Percentiles rank a stretch among this genome's conserved stretches.
These are phyloP conservation scores for Latrodectus geometricus DNA, from an alignment of 1,140 invertebrate species.

Conservation along the genomic window DNA sequence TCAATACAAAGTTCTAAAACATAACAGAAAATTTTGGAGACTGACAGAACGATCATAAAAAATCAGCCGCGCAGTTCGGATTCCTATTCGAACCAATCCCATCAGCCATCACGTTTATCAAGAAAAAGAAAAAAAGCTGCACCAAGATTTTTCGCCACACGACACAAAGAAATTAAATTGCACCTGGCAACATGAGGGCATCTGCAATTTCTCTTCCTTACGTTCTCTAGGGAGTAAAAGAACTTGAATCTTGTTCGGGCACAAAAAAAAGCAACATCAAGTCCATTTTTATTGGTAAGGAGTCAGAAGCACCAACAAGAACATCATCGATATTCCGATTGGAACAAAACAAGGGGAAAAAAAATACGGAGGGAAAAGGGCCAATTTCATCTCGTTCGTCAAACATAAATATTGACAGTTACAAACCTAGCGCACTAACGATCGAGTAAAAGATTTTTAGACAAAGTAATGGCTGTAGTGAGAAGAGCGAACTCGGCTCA, in stretches of 20 bases:
- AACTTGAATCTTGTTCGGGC: background rate
- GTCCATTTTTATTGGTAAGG: conserved; percentile 21
- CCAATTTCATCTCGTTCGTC: conserved; percentile 6
- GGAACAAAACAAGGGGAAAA: background rate
- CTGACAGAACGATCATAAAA: background rate
- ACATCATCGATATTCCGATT: conserved; percentile 39
- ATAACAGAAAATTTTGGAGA: background rate
- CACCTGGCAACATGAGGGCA: conserved; percentile 13
- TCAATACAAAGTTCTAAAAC: background rate
- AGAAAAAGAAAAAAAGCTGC: background rate
- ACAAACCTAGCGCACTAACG: background rate
- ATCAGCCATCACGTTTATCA: conserved; percentile 23
- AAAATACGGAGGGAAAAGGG: background rate
- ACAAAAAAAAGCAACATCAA: background rate
- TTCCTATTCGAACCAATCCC: conserved; percentile 6
- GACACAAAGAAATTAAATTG: conserved; percentile 45
- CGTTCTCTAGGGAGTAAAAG: background rate
- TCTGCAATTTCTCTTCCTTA: background rate
- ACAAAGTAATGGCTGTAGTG: background rate
- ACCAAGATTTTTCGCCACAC: background rate
- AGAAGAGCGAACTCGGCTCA: background rate
- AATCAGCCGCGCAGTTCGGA: conserved; percentile 5
- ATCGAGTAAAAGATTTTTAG: background rate
- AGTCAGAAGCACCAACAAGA: background rate
- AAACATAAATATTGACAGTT: conserved; percentile 37